Conservation (phyloP, 2,113 vertebrate genomes). For the Semnornis frantzii region DNA sequence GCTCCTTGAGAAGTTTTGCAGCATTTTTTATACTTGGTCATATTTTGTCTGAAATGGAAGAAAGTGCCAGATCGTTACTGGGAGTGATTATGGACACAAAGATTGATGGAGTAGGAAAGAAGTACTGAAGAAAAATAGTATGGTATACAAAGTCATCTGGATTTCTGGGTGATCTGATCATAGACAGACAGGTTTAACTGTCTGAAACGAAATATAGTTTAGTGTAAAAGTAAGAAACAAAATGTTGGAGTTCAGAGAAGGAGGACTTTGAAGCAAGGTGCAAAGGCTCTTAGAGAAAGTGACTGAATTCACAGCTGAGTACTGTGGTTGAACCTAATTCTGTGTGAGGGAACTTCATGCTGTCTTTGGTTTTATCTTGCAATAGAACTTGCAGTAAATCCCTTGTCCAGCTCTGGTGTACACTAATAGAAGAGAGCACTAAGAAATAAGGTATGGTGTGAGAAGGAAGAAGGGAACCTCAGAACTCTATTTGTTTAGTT, state of each 20-base stretch:
- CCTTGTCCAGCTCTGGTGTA: not conserved
- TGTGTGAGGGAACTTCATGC: not conserved
- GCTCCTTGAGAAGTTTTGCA: not conserved
- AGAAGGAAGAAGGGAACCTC: not conserved
- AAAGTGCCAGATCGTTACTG: not conserved
- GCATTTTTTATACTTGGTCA: not conserved
- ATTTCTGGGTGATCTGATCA: not conserved
- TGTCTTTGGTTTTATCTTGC: not conserved
- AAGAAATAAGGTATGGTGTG: not conserved
- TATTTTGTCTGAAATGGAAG: not conserved
- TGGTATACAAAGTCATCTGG: not conserved
- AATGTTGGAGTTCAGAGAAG: not conserved
- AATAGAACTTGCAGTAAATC: not conserved
- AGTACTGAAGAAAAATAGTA: not conserved
- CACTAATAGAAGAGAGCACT: not conserved
- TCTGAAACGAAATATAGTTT: not conserved
- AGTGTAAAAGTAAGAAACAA: not conserved
- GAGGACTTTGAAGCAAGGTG: not conserved
- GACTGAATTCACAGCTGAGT: not conserved
- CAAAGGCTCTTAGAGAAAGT: not conserved
- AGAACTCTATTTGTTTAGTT: not conserved
- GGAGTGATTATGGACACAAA: not conserved
- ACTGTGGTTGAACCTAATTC: not conserved
- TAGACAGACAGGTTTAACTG: not conserved
- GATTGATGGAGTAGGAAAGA: not conserved